Conservation (phyloP, 2,113 vertebrate genomes). For the Apteryx owenii region DNA sequence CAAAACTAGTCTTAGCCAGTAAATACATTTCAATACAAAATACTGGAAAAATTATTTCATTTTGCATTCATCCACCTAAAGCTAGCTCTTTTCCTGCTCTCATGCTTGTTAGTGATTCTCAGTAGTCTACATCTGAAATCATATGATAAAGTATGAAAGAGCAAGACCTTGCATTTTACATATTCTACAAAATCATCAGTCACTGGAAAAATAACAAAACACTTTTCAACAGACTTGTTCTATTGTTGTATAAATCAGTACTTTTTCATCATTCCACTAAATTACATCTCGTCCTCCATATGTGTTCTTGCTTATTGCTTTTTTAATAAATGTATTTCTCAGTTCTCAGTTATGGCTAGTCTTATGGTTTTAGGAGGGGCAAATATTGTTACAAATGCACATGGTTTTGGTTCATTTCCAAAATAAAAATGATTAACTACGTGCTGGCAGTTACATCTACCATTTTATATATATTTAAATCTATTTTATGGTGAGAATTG, state of each 20-base stretch:
- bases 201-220: neutral
- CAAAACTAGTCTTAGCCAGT: neutral
- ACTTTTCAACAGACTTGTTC: neutral
- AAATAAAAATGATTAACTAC: neutral
- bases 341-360: neutral
- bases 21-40: neutral
- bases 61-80: neutral
- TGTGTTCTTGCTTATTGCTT: conserved; percentile 1
- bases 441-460: neutral
- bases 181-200: neutral
- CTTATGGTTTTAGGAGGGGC: conserved; percentile 24
- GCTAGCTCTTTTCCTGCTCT: neutral
- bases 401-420: conserved; percentile 3
- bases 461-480: conserved; percentile 38
- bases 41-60: neutral
- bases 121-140: neutral
- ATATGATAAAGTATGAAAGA: neutral
- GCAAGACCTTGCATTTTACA: neutral
- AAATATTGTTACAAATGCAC: neutral
- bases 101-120: neutral
- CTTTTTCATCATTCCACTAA: neutral
- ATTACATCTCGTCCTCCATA: neutral
- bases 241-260: neutral
- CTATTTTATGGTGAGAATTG: neutral
- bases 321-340: conserved; percentile 19